Conservation (phyloP, 2,113 vertebrate genomes). For the Boleophthalmus pectinirostris region DNA sequence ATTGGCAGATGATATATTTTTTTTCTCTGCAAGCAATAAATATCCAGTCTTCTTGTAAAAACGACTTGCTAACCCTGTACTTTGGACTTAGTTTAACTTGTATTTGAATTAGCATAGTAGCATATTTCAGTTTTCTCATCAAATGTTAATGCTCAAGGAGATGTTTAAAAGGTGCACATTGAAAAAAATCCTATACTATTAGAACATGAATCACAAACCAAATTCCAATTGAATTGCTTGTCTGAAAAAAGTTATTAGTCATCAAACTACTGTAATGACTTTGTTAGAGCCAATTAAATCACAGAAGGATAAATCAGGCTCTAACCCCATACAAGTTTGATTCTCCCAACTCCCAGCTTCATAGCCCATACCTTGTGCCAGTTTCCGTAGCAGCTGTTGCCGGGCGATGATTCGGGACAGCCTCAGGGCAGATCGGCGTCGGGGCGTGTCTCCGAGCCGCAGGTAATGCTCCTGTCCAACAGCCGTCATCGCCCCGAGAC, state of each 20-base stretch:
- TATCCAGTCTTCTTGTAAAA: background rate
- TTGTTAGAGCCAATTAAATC: background rate
- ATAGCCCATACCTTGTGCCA: constrained; percentile 67
- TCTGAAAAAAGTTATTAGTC: too few relatives aligned
- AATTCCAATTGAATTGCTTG: too few relatives aligned
- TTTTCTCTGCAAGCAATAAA: background rate
- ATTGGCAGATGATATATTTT: too few relatives aligned
- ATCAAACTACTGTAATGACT: background rate
- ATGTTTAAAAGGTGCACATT: background rate
- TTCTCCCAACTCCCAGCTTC: background rate
- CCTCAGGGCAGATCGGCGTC: constrained; percentile 70
- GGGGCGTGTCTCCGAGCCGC: constrained; percentile 66
- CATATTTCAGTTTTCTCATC: background rate
- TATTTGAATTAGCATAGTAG: too few relatives aligned
- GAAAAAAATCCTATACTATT: background rate
- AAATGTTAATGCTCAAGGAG: background rate
- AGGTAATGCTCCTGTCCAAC: constrained; percentile 72
- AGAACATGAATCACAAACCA: too few relatives aligned
- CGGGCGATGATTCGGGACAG: constrained; percentile 76
- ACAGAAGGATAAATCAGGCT: too few relatives aligned
- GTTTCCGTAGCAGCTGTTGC: constrained; percentile 67
- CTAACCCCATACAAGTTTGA: background rate
- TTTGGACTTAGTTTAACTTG: too few relatives aligned
- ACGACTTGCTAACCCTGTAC: too few relatives aligned
- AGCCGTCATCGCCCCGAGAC: constrained; percentile 69